Conservation (phyloP, 1,140 invertebrate species). For the Drosophila ambigua region DNA sequence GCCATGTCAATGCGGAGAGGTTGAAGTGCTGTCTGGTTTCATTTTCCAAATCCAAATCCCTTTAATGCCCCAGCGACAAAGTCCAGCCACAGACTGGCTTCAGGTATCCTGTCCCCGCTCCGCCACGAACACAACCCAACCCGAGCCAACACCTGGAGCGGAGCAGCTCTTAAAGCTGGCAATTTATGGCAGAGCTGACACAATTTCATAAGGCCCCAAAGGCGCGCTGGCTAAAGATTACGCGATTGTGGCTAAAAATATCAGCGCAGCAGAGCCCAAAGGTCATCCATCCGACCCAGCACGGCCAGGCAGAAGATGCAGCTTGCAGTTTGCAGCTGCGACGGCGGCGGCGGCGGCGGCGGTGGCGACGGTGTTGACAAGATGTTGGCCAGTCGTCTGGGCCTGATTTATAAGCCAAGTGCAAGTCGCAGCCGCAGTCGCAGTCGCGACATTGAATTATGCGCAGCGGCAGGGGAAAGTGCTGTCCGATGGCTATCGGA, state of each 20-base stretch:
- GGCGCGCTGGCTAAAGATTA: constrained; percentile 55
- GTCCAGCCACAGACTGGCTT: constrained; percentile 45
- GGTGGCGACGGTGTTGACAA: constrained; percentile 60
- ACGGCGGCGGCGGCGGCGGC: constrained; percentile 16
- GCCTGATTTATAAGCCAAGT: constrained; percentile 55
- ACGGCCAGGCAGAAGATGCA: no score
- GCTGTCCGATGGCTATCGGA: constrained; percentile 36
- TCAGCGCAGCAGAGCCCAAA: constrained; percentile 33
- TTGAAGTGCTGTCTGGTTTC: constrained; percentile 32
- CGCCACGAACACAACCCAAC: not conserved
- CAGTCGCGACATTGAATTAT: constrained; percentile 64
- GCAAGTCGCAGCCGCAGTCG: constrained; percentile 41
- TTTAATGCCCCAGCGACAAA: constrained; percentile 52
- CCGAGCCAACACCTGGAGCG: constrained; percentile 29
- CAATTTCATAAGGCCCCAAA: constrained; percentile 73
- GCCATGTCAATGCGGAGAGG: constrained; percentile 7
- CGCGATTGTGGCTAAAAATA: constrained; percentile 74
- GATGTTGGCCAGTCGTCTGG: not conserved
- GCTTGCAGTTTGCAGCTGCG: constrained; percentile 7
- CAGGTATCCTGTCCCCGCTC: constrained; percentile 44
- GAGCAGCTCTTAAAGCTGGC: constrained; percentile 67
- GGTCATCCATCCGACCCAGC: no score
- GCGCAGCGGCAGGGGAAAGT: constrained; percentile 47
- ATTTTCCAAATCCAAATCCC: constrained; percentile 54
- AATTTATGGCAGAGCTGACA: constrained; percentile 77